phyloP scores from a whole-genome alignment of 2,797 vertebrate species.

The Strix occidentalis region DNA sequence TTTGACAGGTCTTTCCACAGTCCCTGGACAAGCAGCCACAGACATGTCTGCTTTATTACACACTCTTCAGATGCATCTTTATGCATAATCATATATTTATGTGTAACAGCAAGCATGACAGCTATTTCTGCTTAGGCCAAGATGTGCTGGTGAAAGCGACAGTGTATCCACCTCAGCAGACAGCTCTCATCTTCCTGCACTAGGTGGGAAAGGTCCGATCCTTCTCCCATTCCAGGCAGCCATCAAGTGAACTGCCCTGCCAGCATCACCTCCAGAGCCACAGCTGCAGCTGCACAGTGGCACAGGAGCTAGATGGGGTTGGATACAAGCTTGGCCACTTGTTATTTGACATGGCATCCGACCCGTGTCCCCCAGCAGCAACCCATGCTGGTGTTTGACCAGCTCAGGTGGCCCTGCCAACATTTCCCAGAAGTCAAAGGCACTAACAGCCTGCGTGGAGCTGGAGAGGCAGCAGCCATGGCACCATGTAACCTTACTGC shows the following conservation, averaged over 20 bases:
- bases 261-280: background rate
- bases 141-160: background rate
- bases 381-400: background rate
- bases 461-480: background rate
- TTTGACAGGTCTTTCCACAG: background rate
- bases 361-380: background rate
- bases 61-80: background rate
- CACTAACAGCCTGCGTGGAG: background rate
- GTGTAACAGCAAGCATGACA: accelerated
- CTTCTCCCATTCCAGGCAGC: background rate
- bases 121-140: background rate
- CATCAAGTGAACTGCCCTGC: background rate
- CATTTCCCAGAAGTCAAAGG: background rate
- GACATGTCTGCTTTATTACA: background rate
- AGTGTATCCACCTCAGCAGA: background rate
- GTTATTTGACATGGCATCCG: background rate
- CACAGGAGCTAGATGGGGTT: background rate
- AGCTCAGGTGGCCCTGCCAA: background rate
- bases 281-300: background rate
- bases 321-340: background rate
- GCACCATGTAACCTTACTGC: background rate
- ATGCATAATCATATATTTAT: background rate
- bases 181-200: background rate
- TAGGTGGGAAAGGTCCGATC: background rate
- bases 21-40: background rate